Evolutionary conservation across 2,797 vertebrate genomes (phyloP), one percentile per base, ranked within the genome.

Genomic region (Hephaestus fuliginosus): DNA sequence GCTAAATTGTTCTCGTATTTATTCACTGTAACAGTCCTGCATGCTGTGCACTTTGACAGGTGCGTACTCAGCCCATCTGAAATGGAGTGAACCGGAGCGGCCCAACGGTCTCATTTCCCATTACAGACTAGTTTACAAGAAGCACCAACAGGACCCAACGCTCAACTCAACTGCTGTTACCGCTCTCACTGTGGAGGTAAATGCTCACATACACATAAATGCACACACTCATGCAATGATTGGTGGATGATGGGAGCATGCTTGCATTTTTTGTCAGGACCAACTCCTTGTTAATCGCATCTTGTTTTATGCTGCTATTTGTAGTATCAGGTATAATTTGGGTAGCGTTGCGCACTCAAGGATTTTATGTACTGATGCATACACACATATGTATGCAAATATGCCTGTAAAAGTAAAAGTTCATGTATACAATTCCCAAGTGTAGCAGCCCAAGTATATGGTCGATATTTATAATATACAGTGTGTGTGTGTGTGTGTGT

Each of bases 151-250:
- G 0, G 96, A 97, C 86, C 96, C 95, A 0, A 96, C 96, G 0
- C 83, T 96, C 5, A 95, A 88, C 87, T 84, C 86, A n/a, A 90
- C 95, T 10, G 66, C 88, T 39, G 73, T 96, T 61, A 96, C 89
- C 46, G 96, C 96, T 15, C 90, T 99, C 82, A 98, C 97, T 0
- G 92, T 98, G 33, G 91, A 10, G 96, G 97, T 98, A 97, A 93
- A 63, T 20, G 14, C 65, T 80, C 68, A 77, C 25, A 55, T n/a
- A 62, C 62, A 70, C 22, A 65, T 39, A 53, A 60, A 74, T n/a
- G 28, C 46, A 68, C 55, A 57, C 41, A 33, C 36, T 25, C 25
- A 67, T n/a, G 14, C 9, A 49, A n/a, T 75, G 25, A 81, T 56
- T 58, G 36, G 53, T 52, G 20, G 20, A 33, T 44, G 30, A 60